Base-by-base conservation (phyloP, 2,797 vertebrate genomes). In the Pipistrellus kuhlii region DNA sequence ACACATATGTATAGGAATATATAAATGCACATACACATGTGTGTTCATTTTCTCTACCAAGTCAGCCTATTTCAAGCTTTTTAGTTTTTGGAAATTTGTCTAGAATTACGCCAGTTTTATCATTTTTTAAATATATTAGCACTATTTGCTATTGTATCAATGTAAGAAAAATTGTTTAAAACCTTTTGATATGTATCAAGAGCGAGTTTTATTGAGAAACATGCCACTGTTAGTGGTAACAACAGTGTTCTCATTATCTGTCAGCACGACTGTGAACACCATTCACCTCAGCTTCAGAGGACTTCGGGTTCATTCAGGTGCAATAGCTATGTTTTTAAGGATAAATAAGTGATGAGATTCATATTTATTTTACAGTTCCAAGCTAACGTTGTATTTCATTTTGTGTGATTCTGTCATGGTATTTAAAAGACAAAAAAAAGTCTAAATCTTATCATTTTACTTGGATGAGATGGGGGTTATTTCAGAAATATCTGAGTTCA, bases 401-500 rank as follows among this genome's bases (percentile, higher is more conserved):
- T 69, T 85, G n/a, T 2, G 35, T 51, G 25, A 20, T 75, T 94
- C 44, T 57, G 71, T 14, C 0, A 12, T 46, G 11, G 8, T 90
- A 41, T 62, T 85, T 73, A 64, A 62, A 64, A 62, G 51, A 46
- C 41, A 35, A 12, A 53, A 38, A 85, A 90, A 55, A 30, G 4
- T 66, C 20, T 35, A 59, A 35, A 66, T 86, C n/a, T 83, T 48
- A 84, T 53, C 35, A 27, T 68, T 77, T 75, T 81, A 73, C 25
- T 59, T 92, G 38, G 80, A 5, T 59, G 41, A 94, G n/a, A 35
- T 55, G 30, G n/a, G 27, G 32, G 6, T 59, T 69, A 76, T 77
- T 90, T 88, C 8, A 32, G 57, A 94, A 86, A 59, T 14, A 57
- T 27, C 57, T 48, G 41, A 91, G 13, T 81, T 91, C n/a, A 94